Evolutionary conservation across 2,888 invertebrate genomes (phyloP).

Genomic region (Silvanus unidentatus): DNA sequence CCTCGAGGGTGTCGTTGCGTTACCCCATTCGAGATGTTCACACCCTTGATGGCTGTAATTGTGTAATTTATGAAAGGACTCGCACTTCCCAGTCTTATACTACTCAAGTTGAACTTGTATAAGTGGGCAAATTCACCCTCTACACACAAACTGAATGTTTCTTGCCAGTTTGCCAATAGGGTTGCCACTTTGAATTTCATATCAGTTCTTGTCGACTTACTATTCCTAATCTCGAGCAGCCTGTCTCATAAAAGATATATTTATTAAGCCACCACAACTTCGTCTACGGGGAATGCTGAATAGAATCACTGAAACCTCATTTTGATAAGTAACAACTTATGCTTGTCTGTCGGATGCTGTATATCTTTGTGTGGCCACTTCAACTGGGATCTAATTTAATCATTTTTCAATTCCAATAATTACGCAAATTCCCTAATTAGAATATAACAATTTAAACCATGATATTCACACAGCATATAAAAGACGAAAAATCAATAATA

Average conservation of each 20-base stretch:
- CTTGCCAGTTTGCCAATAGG: conserved; percentile 16
- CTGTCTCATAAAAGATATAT: background rate
- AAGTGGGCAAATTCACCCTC: conserved; percentile 30
- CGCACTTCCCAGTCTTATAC: conserved; percentile 22
- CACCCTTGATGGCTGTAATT: conserved; percentile 37
- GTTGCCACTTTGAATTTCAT: conserved; percentile 9
- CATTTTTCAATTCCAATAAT: no score
- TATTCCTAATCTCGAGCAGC: conserved; percentile 1
- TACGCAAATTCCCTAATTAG: no score
- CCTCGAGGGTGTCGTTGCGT: conserved; percentile 39
- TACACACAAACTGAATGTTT: conserved; percentile 11
- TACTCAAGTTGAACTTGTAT: conserved; percentile 27
- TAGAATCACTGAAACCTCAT: no score
- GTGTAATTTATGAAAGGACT: conserved; percentile 41
- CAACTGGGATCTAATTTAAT: no score
- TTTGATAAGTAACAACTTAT: no score
- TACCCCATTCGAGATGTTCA: conserved; percentile 32
- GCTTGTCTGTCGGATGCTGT: no score
- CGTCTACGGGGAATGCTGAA: no score
- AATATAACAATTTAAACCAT: no score
- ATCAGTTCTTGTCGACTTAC: background rate
- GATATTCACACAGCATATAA: no score
- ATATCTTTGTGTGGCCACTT: no score
- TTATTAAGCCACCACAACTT: background rate
- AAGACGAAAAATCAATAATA: conserved; percentile 15